These are phyloP conservation scores for Darevskia nairensis DNA, from an alignment of 2,797 vertebrate species.

Conservation along the genomic window DNA sequence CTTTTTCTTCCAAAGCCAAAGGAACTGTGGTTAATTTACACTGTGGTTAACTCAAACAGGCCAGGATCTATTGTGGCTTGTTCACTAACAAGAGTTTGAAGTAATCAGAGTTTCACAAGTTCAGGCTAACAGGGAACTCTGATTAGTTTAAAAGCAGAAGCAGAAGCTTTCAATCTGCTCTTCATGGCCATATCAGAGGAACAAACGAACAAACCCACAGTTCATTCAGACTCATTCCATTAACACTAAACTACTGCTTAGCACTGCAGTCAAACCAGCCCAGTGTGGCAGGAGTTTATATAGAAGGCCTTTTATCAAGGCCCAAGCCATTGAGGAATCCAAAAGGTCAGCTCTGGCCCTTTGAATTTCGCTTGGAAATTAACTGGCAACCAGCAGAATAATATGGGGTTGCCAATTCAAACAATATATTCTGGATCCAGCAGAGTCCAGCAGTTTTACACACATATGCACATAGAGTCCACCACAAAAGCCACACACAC, in stretches of 20 bases:
- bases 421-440: background rate
- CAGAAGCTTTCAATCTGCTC: background rate
- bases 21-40: background rate
- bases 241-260: background rate
- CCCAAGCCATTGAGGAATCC: background rate
- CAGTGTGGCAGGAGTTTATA: background rate
- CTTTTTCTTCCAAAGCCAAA: background rate
- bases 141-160: background rate
- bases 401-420: background rate
- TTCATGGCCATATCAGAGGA: background rate
- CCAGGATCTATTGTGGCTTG: background rate
- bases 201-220: background rate
- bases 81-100: background rate
- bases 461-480: background rate
- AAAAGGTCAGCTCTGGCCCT: background rate
- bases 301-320: background rate
- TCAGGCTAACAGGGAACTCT: background rate
- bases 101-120: background rate
- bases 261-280: background rate
- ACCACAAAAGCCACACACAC: background rate
- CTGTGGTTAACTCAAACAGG: no score
- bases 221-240: background rate
- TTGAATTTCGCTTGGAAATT: background rate
- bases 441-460: background rate
- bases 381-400: background rate